These are phyloP conservation scores for Fragum whitleyi DNA, from an alignment of 2,888 invertebrate species.

Conservation along the genomic window DNA sequence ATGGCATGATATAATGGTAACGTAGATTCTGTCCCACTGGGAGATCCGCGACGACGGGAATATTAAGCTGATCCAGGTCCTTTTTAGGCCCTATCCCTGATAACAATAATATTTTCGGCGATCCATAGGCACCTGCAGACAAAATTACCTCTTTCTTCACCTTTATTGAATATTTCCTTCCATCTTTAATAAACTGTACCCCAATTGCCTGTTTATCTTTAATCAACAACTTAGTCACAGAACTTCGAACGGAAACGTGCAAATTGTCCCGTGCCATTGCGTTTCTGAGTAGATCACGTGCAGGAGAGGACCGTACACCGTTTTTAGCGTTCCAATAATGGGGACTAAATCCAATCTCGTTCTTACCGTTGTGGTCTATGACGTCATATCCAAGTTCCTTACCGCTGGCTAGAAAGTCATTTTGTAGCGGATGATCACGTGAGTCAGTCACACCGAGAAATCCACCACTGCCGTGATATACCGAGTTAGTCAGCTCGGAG, in stretches of 20 bases:
- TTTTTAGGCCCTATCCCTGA: constrained; percentile 83
- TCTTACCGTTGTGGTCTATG: constrained; percentile 38
- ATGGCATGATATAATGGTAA: constrained; percentile 68
- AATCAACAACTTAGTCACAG: constrained; percentile 67
- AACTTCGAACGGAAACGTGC: constrained; percentile 69
- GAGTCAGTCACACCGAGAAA: constrained; percentile 14
- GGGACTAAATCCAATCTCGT: constrained; percentile 27
- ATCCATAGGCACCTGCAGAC: constrained; percentile 83
- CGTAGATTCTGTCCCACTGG: constrained; percentile 81
- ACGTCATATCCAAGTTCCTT: constrained; percentile 27
- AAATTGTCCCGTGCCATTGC: constrained; percentile 72
- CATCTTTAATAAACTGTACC: constrained; percentile 69
- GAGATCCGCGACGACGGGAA: constrained; percentile 77
- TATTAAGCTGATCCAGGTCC: constrained; percentile 78
- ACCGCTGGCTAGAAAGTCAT: constrained; percentile 18
- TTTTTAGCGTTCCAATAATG: constrained; percentile 38
- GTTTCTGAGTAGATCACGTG: constrained; percentile 77
- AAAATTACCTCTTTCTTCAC: constrained; percentile 77
- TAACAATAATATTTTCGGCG: constrained; percentile 82
- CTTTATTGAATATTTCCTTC: constrained; percentile 51
- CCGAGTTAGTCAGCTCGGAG: background rate
- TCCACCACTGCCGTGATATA: constrained; percentile 24
- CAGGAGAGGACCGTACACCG: constrained; percentile 77
- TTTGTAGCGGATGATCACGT: background rate
- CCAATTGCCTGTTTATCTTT: constrained; percentile 70